A percentile compares a stretch with the other conserved stretches of the same genome.
These are phyloP conservation scores for Abrostola triplasia DNA, from an alignment of 2,888 invertebrate species.

Conservation along the genomic window DNA sequence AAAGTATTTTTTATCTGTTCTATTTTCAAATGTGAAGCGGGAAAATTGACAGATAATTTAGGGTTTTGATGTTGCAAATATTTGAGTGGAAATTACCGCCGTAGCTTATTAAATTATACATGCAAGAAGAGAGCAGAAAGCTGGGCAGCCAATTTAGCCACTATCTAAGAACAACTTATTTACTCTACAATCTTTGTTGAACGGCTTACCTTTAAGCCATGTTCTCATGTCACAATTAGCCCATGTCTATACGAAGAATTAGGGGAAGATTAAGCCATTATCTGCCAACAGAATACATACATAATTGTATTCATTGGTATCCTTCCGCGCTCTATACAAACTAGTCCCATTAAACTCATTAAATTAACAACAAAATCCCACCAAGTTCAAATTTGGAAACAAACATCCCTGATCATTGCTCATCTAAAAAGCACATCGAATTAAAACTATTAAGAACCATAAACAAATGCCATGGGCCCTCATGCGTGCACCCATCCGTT, in stretches of 20 bases:
- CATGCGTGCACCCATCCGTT: constrained; percentile 44
- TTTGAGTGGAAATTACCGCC: background rate
- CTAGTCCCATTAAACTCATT: background rate
- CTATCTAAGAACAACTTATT: too few relatives aligned
- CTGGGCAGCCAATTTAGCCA: too few relatives aligned
- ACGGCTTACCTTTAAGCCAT: too few relatives aligned
- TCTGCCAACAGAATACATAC: too few relatives aligned
- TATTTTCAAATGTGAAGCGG: constrained; percentile 18
- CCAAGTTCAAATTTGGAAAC: background rate
- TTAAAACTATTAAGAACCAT: constrained; percentile 38
- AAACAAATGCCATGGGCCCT: constrained; percentile 46
- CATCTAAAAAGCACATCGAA: constrained; percentile 43
- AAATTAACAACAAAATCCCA: background rate
- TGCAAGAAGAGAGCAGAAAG: too few relatives aligned
- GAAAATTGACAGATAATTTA: constrained; percentile 4
- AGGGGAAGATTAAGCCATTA: too few relatives aligned
- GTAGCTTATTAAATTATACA: too few relatives aligned
- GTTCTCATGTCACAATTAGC: background rate
- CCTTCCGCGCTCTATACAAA: too few relatives aligned
- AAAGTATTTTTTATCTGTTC: constrained; percentile 37
- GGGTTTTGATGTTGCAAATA: background rate
- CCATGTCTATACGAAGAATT: too few relatives aligned
- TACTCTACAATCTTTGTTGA: too few relatives aligned
- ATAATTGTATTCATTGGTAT: too few relatives aligned
- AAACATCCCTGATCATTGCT: background rate